Evolutionary conservation across 2,888 invertebrate species (phyloP), one percentile per base, ranked within the genome.

Genomic region (Drosophila mayaguana): DNA sequence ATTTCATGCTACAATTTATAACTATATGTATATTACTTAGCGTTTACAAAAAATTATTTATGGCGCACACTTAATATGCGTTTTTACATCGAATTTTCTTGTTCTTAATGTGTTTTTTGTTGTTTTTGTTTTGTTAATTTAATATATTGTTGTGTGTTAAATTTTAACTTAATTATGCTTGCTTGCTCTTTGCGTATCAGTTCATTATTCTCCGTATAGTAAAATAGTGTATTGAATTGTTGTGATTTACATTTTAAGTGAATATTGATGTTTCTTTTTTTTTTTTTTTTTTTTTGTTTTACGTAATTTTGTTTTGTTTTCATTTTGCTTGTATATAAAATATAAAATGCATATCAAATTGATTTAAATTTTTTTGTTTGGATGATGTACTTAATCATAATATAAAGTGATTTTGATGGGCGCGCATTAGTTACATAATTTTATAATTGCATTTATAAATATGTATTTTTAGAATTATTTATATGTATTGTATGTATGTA

Each of bases 1-100:
- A 89, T 89, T 86, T 88, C 78, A 75, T 80, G 87, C 89, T 83
- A 83, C 75, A 87, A 89, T 89, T 89, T 83, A 83, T 67, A 67
- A 75, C 89, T 83, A 81, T 65, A 67, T 62, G 63, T 79, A 69
- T 60, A 63, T 75, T 77, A 69, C 68, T 81, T 89, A 88, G 67
- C 64, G 72, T 55, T 86, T 88, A 83, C 72, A 83, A 83, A 88
- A 82, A 83, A 88, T 73, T 70, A 63, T 77, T 78, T 67, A 81
- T 77, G 69, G 63, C 87, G 72, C 75, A 81, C 48, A 63, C 20
- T 55, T 34, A 63, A 64, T 53, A 80, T 80, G 80, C 79, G 63
- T 51, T 63, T 63, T 63, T 59, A 62, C 48, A 64, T 60, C 34
- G n/a, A 36, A 38, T 42, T 43, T 22, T 56, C n/a, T 56, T 55